These are phyloP conservation scores for Punctoribates punctum DNA, from an alignment of 2,888 invertebrate species.

Conservation along the genomic window DNA sequence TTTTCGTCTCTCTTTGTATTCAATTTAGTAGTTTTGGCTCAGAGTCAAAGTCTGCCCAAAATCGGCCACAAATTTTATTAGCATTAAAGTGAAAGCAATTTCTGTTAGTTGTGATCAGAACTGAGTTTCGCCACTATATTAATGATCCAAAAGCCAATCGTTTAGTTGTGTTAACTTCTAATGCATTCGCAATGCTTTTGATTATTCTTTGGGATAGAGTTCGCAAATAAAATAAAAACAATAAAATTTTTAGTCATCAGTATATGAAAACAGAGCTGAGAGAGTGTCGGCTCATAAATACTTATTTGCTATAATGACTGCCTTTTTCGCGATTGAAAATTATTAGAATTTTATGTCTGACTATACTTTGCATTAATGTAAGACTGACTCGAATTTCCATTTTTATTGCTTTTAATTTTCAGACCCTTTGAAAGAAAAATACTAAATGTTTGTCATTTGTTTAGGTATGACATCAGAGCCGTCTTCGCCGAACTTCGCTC, in stretches of 20 bases:
- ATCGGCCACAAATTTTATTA: constrained; percentile 15
- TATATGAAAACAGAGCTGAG: neutral
- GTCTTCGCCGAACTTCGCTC: neutral
- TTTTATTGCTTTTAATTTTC: too few species aligned
- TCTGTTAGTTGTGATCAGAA: neutral
- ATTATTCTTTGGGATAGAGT: neutral
- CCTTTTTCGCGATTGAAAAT: neutral
- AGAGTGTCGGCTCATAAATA: neutral
- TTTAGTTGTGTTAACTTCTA: neutral
- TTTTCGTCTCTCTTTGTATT: neutral
- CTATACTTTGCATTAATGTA: too few species aligned
- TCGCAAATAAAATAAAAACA: neutral
- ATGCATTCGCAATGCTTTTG: constrained; percentile 1
- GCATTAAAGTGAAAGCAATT: neutral
- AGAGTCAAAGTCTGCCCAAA: neutral
- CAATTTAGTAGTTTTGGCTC: constrained; percentile 10
- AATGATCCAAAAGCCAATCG: constrained; percentile 15
- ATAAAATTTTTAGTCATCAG: neutral
- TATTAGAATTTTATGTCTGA: neutral
- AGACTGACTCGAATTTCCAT: too few species aligned
- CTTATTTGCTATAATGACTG: neutral
- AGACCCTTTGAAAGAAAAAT: too few species aligned
- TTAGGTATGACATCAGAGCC: neutral
- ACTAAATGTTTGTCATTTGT: neutral
- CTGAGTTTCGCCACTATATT: neutral